These are phyloP conservation scores for Notodonta ziczac DNA, from an alignment of 2,888 invertebrate species.

Conservation along the genomic window DNA sequence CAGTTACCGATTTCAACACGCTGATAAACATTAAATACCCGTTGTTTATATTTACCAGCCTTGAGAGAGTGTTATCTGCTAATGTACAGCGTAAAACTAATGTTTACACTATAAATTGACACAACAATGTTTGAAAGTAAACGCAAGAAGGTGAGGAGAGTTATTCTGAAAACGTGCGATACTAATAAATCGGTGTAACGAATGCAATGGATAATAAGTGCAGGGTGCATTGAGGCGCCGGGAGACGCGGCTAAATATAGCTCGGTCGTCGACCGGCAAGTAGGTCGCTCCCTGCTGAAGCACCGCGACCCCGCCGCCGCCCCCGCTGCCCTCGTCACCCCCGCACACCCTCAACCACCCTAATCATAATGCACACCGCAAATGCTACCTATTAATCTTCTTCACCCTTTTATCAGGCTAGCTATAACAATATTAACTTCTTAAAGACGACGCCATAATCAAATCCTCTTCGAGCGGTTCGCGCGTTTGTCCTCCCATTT, in stretches of 20 bases:
- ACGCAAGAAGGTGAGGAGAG: constrained; percentile 35
- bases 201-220: constrained; percentile 65
- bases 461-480: background rate
- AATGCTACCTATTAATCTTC: constrained; percentile 34
- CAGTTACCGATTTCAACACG: constrained; percentile 22
- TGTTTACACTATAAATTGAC: constrained; percentile 33
- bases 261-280: constrained; percentile 73
- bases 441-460: background rate
- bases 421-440: constrained; percentile 1
- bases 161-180: constrained; percentile 38
- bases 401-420: constrained; percentile 6
- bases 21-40: constrained; percentile 22
- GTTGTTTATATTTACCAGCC: constrained; percentile 36
- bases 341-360: constrained; percentile 24
- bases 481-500: no score
- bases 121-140: constrained; percentile 31
- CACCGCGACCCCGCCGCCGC: constrained; percentile 9
- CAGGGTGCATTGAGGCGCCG: constrained; percentile 63
- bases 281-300: constrained; percentile 65
- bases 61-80: constrained; percentile 40
- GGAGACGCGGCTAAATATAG: constrained; percentile 71
- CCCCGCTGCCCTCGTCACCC: constrained; percentile 24
- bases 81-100: constrained; percentile 29
- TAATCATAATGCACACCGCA: constrained; percentile 33
- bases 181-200: constrained; percentile 47